These are phyloP conservation scores for Moxostoma hubbsi DNA, from an alignment of 2,797 vertebrate species.

Conservation along the genomic window DNA sequence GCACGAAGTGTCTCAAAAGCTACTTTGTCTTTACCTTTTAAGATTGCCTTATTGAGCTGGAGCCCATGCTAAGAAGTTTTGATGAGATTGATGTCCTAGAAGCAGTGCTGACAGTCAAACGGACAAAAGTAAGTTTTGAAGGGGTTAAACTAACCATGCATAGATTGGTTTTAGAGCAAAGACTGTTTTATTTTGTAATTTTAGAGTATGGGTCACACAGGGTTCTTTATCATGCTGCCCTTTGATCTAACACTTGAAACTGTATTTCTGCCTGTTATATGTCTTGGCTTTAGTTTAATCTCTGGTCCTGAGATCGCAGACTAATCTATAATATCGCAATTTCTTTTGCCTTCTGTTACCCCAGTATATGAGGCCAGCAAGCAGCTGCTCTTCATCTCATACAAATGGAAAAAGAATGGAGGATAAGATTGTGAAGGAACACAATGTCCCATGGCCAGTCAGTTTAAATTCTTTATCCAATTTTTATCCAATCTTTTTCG, in stretches of 20 bases:
- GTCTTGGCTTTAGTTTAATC: too few relatives aligned
- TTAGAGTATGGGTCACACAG: too few relatives aligned
- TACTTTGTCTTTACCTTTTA: conserved; percentile 52
- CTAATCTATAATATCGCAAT: not conserved
- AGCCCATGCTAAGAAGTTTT: conserved; percentile 88
- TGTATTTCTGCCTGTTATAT: not conserved
- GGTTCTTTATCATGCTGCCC: too few relatives aligned
- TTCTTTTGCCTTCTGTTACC: not conserved
- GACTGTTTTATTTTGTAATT: too few relatives aligned
- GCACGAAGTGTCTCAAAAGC: not conserved
- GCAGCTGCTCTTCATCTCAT: conserved; percentile 58
- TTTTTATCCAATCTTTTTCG: too few relatives aligned
- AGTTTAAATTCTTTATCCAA: conserved; percentile 55
- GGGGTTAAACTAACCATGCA: not conserved
- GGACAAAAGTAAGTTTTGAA: conserved; percentile 82
- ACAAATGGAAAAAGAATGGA: conserved; percentile 68
- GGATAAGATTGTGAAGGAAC: conserved; percentile 70
- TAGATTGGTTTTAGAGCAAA: too few relatives aligned
- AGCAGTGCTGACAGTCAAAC: conserved; percentile 90
- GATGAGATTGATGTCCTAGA: conserved; percentile 91
- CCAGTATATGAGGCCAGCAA: conserved; percentile 60
- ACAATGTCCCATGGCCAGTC: conserved; percentile 76
- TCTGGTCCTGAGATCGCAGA: too few relatives aligned
- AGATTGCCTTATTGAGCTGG: conserved; percentile 93
- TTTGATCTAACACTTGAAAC: not conserved